These are phyloP conservation scores for Heterodera schachtii DNA, from an alignment of 1,140 invertebrate genomes.

Conservation along the genomic window DNA sequence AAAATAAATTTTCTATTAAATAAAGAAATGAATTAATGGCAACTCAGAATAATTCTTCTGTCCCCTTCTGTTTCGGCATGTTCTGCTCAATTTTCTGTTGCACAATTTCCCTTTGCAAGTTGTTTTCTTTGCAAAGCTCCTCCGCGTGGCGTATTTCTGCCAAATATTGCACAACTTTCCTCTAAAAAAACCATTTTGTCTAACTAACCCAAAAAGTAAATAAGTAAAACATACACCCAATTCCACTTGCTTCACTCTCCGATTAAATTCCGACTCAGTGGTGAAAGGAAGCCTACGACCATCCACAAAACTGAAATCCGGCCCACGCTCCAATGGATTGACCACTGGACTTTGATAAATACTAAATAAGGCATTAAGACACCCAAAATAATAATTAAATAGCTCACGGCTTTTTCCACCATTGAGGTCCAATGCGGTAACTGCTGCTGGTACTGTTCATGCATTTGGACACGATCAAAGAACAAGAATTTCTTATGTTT, in stretches of 20 bases:
- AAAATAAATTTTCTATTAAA: background rate
- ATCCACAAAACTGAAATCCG: constrained; percentile 56
- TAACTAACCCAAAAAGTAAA: background rate
- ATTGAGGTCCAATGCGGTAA: constrained; percentile 31
- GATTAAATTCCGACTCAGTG: constrained; percentile 37
- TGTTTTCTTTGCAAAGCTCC: constrained; percentile 34
- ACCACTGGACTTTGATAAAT: constrained; percentile 52
- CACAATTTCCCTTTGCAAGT: background rate
- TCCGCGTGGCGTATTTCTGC: constrained; percentile 50
- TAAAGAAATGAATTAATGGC: background rate
- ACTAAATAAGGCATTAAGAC: constrained; percentile 39
- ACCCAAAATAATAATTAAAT: background rate
- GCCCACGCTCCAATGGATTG: constrained; percentile 48
- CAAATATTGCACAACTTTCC: constrained; percentile 50
- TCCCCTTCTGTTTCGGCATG: constrained; percentile 30
- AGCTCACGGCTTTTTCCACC: constrained; percentile 59
- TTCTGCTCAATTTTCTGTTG: constrained; percentile 24
- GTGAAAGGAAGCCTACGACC: constrained; percentile 42
- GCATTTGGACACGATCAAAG: background rate
- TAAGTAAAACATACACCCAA: constrained; percentile 42
- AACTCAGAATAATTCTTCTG: constrained; percentile 32
- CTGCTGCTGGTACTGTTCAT: background rate
- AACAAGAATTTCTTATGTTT: background rate
- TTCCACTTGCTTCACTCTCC: constrained; percentile 47
- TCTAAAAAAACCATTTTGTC: constrained; percentile 41